phyloP scores from a whole-genome alignment of 2,113 vertebrate genomes.

The Etheostoma spectabile region DNA sequence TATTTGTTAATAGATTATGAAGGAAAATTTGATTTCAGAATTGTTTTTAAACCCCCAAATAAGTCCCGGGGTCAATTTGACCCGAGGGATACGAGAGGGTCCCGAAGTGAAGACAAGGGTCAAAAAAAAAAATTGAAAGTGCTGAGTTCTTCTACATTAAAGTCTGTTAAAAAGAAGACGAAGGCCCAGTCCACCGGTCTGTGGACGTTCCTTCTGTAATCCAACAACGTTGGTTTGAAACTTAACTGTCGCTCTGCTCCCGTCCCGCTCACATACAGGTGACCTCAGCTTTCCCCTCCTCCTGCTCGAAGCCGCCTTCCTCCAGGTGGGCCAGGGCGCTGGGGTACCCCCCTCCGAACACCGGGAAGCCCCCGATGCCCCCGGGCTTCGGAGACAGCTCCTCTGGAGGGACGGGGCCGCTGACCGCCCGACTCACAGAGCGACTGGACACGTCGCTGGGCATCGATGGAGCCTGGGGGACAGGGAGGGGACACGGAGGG shows the following conservation, averaged over 20 bases:
- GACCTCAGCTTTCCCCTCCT: slow-evolving; percentile 95
- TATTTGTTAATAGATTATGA: too few relatives aligned
- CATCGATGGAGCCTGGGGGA: slow-evolving; percentile 38
- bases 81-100: too few relatives aligned
- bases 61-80: too few relatives aligned
- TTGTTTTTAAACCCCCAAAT: too few relatives aligned
- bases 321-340: slow-evolving; percentile 89
- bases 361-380: slow-evolving; percentile 84
- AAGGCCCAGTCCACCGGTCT: background rate
- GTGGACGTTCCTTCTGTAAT: background rate
- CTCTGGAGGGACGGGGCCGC: slow-evolving; percentile 36
- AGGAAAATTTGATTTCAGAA: too few relatives aligned
- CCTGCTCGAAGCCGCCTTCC: slow-evolving; percentile 92
- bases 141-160: slow-evolving; percentile 39
- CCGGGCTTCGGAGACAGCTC: slow-evolving; percentile 66
- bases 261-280: slow-evolving; percentile 90
- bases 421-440: slow-evolving; percentile 65
- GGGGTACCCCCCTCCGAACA: slow-evolving; percentile 85
- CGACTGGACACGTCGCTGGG: slow-evolving; percentile 66
- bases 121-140: slow-evolving; percentile 65
- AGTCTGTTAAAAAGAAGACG: slow-evolving; percentile 9
- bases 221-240: background rate
- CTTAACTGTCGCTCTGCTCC: background rate
- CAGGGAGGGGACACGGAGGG: too few relatives aligned
- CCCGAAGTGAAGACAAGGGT: too few relatives aligned